Evolutionary conservation across 2,888 invertebrate genomes (phyloP), one percentile per base, ranked within the genome.

Genomic region (Stegana nigrithorax): DNA sequence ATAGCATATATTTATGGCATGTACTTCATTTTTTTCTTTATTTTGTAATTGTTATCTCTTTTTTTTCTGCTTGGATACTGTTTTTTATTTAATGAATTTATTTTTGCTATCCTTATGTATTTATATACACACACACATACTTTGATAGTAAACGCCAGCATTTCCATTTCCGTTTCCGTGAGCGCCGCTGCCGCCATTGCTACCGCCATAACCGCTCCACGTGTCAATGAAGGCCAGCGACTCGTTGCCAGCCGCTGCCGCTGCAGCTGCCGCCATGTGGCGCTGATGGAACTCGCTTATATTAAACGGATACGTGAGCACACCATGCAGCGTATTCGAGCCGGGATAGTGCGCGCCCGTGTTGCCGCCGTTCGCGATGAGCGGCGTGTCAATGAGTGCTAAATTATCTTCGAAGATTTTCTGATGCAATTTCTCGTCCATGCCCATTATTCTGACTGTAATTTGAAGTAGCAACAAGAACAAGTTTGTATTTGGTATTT

Each of bases 401-500:
- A 86, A 81, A 81, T 84, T 86, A 73, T 86, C 85, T 73, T 85
- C 85, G 75, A 84, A 84, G 73, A 86, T 81, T 75, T 81, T 83
- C 79, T 84, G 85, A 81, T 85, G 86, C 75, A 84, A 82, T 77
- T 78, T 85, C 71, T 86, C 86, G 83, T 86, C 86, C 85, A 86
- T 84, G 80, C 86, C 86, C 85, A 86, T 85, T 73, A 85, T 78
- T 83, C 86, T 84, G 80, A 86, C 85, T 86, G 86, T 71, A 85
- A 84, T 74, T 78, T 71, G 26, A n/a, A 73, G 68, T 76, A 73
- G 74, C 80, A 75, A 76, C 72, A 78, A 78, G 77, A 45, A 44
- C 29, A 60, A 75, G 72, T n/a, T 78, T 68, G 76, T 73, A 68
- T 74, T 65, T 63, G 25, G 25, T 60, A 55, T 65, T 66, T 67